phyloP scores from a whole-genome alignment of 2,797 vertebrate species.

The Notolabrus celidotus region DNA sequence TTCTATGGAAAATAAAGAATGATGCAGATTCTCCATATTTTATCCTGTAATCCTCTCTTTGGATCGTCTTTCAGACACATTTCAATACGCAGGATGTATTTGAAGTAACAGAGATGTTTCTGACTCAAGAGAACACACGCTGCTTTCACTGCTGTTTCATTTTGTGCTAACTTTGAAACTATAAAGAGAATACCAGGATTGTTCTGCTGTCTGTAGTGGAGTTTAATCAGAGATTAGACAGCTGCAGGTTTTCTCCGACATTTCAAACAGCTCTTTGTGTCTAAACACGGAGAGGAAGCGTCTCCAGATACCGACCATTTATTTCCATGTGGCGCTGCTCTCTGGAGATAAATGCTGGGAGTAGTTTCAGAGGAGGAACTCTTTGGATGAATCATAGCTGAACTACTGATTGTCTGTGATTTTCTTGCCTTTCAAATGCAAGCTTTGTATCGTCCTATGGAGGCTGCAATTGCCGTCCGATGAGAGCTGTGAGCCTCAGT shows the following conservation, averaged over 20 bases:
- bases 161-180: conserved; percentile 37
- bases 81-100: conserved; percentile 24
- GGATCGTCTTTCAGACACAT: conserved; percentile 28
- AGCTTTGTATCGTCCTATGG: conserved; percentile 41
- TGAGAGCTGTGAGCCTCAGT: conserved; percentile 42
- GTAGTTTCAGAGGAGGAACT: conserved; percentile 54
- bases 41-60: conserved; percentile 28
- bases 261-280: conserved; percentile 62
- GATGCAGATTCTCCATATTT: conserved; percentile 27
- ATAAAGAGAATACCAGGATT: conserved; percentile 31
- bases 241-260: conserved; percentile 40
- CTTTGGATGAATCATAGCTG: conserved; percentile 51
- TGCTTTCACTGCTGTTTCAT: conserved; percentile 11
- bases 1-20: conserved; percentile 8
- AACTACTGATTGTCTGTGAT: conserved; percentile 60
- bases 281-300: conserved; percentile 53
- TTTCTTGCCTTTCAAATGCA: conserved; percentile 59
- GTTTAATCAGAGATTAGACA: conserved; percentile 43
- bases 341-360: conserved; percentile 66
- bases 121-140: conserved; percentile 22
- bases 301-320: conserved; percentile 60
- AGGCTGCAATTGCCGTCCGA: conserved; percentile 31
- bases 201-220: conserved; percentile 38
- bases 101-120: conserved; percentile 42
- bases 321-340: conserved; percentile 61